Evolutionary conservation across 2,797 vertebrate genomes (phyloP).

Genomic region (Sandelia bainsii): DNA sequence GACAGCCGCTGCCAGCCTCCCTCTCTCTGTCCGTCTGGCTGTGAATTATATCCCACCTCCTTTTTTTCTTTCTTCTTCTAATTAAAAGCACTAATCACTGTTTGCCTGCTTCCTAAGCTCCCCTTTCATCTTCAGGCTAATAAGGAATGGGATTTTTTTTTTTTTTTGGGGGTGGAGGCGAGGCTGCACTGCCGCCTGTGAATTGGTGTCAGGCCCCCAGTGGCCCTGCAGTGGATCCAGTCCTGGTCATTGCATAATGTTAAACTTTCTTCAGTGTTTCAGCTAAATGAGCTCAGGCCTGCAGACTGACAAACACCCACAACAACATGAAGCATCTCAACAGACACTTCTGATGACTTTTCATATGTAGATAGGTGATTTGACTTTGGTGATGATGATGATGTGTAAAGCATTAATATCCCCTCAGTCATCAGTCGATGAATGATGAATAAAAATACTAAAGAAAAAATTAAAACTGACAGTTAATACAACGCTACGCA

Average conservation of each 20-base stretch:
- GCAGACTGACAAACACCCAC: neutral
- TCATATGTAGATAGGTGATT: neutral
- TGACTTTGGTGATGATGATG: neutral
- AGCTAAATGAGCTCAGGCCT: conserved; percentile 18
- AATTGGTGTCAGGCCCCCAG: conserved; percentile 10
- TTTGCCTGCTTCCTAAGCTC: conserved; percentile 36
- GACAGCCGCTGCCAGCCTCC: too few species aligned
- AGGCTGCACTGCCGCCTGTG: neutral
- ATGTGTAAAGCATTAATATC: too few species aligned
- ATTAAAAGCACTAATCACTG: conserved; percentile 70
- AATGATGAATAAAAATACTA: too few species aligned
- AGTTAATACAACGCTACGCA: too few species aligned
- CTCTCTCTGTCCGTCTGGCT: neutral
- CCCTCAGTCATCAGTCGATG: too few species aligned
- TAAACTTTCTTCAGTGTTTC: conserved; percentile 29
- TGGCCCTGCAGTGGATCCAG: neutral
- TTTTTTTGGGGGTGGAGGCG: neutral
- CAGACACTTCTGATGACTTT: neutral
- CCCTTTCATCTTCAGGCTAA: conserved; percentile 39
- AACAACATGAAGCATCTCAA: neutral
- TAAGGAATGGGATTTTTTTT: conserved; percentile 14
- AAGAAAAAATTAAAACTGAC: too few species aligned
- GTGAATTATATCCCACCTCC: neutral
- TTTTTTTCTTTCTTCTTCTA: conserved; percentile 29
- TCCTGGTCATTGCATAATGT: conserved; percentile 47